Conservation (phyloP, 2,797 vertebrate species). For the Tenualosa ilisha region DNA sequence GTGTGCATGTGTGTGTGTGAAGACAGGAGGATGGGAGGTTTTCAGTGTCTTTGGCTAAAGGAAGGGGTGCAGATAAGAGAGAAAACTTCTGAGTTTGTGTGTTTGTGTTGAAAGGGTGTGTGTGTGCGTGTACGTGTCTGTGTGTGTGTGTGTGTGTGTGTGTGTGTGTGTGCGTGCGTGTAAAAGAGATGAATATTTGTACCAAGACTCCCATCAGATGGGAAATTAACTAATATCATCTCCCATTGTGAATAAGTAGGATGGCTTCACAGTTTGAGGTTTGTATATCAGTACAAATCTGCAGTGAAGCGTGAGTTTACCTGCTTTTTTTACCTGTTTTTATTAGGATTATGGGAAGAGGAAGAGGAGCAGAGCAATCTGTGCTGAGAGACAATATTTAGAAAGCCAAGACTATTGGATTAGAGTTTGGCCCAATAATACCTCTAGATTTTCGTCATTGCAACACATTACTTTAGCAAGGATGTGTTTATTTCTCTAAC, state of each 20-base stretch:
- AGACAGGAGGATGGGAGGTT: not conserved
- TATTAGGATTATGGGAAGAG: not conserved
- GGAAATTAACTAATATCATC: conserved; percentile 10
- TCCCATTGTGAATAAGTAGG: not conserved
- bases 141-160: conserved; percentile 22
- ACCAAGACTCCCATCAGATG: not conserved
- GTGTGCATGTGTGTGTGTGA: conserved; percentile 13
- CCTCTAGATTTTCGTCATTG: not conserved
- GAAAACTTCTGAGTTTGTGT: not conserved
- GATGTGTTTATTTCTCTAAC: not conserved
- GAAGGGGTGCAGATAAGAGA: too few relatives aligned
- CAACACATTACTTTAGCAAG: not conserved
- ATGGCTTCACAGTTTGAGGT: not conserved
- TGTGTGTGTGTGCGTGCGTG: conserved; percentile 22
- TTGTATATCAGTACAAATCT: not conserved
- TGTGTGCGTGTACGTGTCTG: conserved; percentile 20
- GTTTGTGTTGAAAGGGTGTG: not conserved
- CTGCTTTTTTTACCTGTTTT: not conserved
- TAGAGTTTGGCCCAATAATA: not conserved
- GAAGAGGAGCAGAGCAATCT: not conserved
- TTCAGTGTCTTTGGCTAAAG: too few relatives aligned
- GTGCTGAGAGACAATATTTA: conserved; percentile 2
- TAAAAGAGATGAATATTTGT: not conserved
- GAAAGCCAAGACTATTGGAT: not conserved
- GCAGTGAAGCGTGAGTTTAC: too few relatives aligned